phyloP scores from a whole-genome alignment of 2,888 invertebrate species.

The Bombylius major region DNA sequence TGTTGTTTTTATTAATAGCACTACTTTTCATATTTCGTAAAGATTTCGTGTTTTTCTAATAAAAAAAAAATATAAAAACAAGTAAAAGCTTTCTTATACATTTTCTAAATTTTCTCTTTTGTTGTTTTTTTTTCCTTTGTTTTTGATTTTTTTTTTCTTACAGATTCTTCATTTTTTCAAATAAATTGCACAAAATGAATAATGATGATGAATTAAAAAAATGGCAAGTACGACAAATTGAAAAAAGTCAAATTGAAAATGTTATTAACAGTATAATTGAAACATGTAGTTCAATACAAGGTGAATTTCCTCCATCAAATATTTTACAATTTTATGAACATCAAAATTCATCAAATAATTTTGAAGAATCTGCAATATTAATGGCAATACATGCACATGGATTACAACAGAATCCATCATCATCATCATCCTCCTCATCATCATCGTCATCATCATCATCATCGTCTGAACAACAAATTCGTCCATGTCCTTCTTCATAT shows the following conservation, averaged over 20 bases:
- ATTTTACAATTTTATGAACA: neutral
- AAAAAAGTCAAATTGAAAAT: neutral
- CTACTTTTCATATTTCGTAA: too few species aligned
- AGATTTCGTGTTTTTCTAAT: too few species aligned
- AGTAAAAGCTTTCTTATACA: too few species aligned
- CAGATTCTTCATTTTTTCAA: too few species aligned
- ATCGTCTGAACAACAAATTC: too few species aligned
- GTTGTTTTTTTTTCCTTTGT: too few species aligned
- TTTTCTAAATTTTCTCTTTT: too few species aligned
- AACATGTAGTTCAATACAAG: neutral
- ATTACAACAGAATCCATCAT: slow-evolving; percentile 8
- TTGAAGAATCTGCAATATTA: slow-evolving; percentile 13
- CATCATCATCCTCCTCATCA: neutral
- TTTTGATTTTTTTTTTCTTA: too few species aligned
- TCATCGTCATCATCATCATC: neutral
- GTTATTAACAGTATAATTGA: neutral
- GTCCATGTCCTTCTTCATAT: too few species aligned
- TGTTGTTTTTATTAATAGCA: too few species aligned
- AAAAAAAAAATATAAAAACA: too few species aligned
- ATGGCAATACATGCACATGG: slow-evolving; percentile 15
- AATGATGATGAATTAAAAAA: neutral
- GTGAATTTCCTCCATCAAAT: neutral
- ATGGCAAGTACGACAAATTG: neutral
- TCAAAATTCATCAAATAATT: neutral
- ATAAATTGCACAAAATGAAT: neutral